Evolutionary conservation across 2,888 invertebrate species (phyloP).

Genomic region (Apeira syringaria): DNA sequence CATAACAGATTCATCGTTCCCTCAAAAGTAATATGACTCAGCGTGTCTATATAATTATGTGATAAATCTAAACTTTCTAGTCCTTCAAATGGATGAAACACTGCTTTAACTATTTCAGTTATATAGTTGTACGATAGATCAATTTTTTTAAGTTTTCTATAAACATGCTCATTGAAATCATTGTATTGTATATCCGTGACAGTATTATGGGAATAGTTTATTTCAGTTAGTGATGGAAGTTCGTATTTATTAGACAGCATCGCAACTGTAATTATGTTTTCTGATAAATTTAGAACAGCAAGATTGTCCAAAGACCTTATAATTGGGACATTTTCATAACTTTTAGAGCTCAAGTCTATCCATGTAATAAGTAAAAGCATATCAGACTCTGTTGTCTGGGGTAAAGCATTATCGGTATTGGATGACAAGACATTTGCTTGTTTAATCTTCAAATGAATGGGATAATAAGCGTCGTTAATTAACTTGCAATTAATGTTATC

Average conservation of each 20-base stretch:
- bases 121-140: slow-evolving; percentile 57
- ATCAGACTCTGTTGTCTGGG: not conserved
- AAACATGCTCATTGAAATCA: slow-evolving; percentile 8
- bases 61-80: slow-evolving; percentile 54
- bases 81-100: slow-evolving; percentile 44
- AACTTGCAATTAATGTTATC: no score
- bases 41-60: slow-evolving; percentile 46
- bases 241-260: slow-evolving; percentile 40
- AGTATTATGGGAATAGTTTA: slow-evolving; percentile 57
- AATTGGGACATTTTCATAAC: slow-evolving; percentile 33
- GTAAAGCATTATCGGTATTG: not conserved
- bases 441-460: not conserved
- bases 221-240: slow-evolving; percentile 35
- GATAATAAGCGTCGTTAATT: no score
- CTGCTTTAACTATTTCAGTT: slow-evolving; percentile 40
- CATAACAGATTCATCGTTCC: slow-evolving; percentile 47
- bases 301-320: slow-evolving; percentile 42
- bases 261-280: slow-evolving; percentile 44
- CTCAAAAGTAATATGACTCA: slow-evolving; percentile 51
- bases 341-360: slow-evolving; percentile 46
- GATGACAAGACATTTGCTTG: not conserved
- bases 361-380: not conserved
- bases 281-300: slow-evolving; percentile 43
- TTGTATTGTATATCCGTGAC: slow-evolving; percentile 40
- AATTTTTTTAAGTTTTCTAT: slow-evolving; percentile 37